A percentile compares a stretch with the other conserved stretches of the same genome.
Conservation (phyloP, 2,797 vertebrate species). For the Macropus fuliginosus region DNA sequence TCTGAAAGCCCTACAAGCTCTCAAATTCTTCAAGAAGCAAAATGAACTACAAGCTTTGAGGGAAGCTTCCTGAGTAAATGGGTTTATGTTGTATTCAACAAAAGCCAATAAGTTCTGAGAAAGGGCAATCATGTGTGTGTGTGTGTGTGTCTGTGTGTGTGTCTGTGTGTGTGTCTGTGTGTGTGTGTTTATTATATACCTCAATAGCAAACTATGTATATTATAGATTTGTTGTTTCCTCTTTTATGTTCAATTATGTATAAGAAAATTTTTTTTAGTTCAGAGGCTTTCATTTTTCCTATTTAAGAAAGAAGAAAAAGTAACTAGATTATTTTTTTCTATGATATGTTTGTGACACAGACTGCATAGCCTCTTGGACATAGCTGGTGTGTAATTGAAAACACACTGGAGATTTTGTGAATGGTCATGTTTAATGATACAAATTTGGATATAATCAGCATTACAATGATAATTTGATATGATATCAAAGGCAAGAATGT, state of each 20-base stretch:
- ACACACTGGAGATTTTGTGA: neutral
- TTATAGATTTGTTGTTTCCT: neutral
- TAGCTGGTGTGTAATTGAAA: neutral
- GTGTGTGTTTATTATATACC: neutral
- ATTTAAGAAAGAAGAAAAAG: neutral
- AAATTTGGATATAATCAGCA: neutral
- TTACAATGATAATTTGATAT: neutral
- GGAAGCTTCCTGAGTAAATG: neutral
- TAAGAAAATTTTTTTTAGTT: neutral
- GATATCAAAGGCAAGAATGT: neutral
- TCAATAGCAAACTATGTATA: neutral
- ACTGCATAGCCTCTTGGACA: neutral
- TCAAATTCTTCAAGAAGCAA: neutral
- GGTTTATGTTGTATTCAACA: neutral
- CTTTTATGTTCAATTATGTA: neutral
- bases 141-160: neutral
- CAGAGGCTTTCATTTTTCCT: neutral
- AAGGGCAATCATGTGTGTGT: neutral
- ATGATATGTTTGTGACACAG: neutral
- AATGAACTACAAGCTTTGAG: neutral
- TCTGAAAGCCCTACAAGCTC: neutral
- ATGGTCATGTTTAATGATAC: neutral
- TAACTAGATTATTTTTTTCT: neutral
- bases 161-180: neutral
- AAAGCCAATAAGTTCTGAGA: neutral